These are phyloP conservation scores for Pseudolycoriella hygida DNA, from an alignment of 2,888 invertebrate genomes.

Conservation along the genomic window DNA sequence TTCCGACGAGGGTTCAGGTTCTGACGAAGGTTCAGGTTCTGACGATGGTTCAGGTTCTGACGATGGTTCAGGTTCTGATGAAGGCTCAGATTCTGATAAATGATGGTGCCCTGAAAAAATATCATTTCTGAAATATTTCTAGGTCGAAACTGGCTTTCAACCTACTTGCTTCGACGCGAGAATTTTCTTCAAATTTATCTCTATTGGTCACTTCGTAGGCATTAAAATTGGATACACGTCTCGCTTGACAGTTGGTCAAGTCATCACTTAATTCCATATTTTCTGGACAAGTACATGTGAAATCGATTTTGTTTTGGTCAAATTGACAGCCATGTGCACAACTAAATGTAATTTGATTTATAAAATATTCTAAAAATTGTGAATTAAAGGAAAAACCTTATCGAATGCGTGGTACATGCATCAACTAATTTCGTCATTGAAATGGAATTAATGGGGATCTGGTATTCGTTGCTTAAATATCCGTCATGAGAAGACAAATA, in stretches of 20 bases:
- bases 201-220: constrained; percentile 21
- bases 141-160: too few species aligned
- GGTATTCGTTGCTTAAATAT: constrained; percentile 37
- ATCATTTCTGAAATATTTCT: too few species aligned
- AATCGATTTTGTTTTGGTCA: constrained; percentile 40
- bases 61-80: too few species aligned
- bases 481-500: constrained; percentile 37
- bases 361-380: not conserved
- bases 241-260: constrained; percentile 18
- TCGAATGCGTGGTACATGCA: constrained; percentile 45
- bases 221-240: constrained; percentile 14
- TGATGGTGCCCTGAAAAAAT: too few species aligned
- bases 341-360: constrained; percentile 11
- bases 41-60: too few species aligned
- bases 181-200: constrained; percentile 16
- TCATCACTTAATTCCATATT: constrained; percentile 31
- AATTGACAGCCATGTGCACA: constrained; percentile 52
- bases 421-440: constrained; percentile 31
- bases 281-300: constrained; percentile 45
- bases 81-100: too few species aligned
- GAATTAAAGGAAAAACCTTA: constrained; percentile 17
- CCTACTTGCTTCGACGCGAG: too few species aligned
- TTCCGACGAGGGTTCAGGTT: too few species aligned
- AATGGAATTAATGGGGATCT: constrained; percentile 16
- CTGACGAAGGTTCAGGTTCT: too few species aligned